Conservation (phyloP, 2,888 invertebrate genomes). For the Drosophila acutilabella region DNA sequence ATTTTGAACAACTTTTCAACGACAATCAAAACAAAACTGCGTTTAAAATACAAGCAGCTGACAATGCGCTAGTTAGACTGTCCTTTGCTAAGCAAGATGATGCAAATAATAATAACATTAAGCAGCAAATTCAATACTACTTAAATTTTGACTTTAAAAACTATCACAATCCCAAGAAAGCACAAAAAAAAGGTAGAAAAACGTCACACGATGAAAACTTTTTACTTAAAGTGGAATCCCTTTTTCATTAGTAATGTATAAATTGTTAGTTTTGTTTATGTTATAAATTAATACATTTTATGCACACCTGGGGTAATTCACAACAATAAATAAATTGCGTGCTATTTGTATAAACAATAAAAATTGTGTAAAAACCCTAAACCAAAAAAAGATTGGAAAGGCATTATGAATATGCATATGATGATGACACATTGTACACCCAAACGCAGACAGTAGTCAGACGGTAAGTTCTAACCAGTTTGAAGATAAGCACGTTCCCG, state of each 20-base stretch:
- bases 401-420: background rate
- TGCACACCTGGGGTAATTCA: background rate
- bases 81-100: background rate
- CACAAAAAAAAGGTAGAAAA: background rate
- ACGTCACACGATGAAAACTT: conserved; percentile 14
- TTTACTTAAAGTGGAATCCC: conserved; percentile 45
- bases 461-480: background rate
- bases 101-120: background rate
- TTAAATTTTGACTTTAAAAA: conserved; percentile 47
- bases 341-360: background rate
- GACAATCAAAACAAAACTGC: background rate
- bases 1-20: conserved; percentile 2
- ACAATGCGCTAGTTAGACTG: conserved; percentile 17
- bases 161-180: conserved; percentile 4
- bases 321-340: background rate
- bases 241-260: conserved; percentile 4
- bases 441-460: conserved; percentile 3
- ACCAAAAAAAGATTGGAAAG: background rate
- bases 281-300: background rate
- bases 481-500: conserved; percentile 22
- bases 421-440: conserved; percentile 23
- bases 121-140: conserved; percentile 10
- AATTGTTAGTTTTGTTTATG: background rate
- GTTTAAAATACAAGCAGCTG: conserved; percentile 25
- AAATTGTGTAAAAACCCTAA: conserved; percentile 2